Evolutionary conservation across 1,140 invertebrate species (phyloP).

Genomic region (Planococcus citri): DNA sequence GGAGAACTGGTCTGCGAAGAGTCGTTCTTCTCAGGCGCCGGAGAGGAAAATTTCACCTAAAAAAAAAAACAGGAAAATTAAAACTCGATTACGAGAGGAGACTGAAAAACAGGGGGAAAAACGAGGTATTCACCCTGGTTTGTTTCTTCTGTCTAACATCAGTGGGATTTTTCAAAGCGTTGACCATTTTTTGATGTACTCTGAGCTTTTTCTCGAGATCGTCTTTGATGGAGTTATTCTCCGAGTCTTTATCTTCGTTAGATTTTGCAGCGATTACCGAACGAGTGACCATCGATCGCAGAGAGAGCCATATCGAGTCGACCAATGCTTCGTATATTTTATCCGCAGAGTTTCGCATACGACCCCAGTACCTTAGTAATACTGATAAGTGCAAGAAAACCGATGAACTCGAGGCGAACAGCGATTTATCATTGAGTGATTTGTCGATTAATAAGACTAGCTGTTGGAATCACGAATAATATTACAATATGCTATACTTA

Average conservation of each 20-base stretch:
- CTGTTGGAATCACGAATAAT: background rate
- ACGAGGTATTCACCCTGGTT: background rate
- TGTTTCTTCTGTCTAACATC: conserved; percentile 11
- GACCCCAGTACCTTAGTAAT: background rate
- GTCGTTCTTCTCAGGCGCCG: background rate
- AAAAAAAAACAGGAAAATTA: background rate
- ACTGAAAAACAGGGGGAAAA: no score
- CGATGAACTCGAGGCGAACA: background rate
- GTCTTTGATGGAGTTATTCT: background rate
- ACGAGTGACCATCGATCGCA: background rate
- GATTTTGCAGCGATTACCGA: background rate
- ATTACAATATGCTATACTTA: background rate
- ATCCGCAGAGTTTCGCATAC: background rate
- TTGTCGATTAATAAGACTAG: background rate
- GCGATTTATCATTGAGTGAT: background rate
- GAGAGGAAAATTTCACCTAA: background rate
- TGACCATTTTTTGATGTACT: background rate
- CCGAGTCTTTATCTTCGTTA: background rate
- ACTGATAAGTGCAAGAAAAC: background rate
- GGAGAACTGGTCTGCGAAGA: background rate
- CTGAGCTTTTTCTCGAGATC: conserved; percentile 3
- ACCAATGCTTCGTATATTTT: background rate
- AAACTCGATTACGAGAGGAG: background rate
- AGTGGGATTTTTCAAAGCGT: conserved; percentile 3
- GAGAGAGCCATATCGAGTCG: background rate